A percentile compares a stretch with the other conserved stretches of the same genome.
phyloP scores from a whole-genome alignment of 2,797 vertebrate species.

The Austrolebias charrua region DNA sequence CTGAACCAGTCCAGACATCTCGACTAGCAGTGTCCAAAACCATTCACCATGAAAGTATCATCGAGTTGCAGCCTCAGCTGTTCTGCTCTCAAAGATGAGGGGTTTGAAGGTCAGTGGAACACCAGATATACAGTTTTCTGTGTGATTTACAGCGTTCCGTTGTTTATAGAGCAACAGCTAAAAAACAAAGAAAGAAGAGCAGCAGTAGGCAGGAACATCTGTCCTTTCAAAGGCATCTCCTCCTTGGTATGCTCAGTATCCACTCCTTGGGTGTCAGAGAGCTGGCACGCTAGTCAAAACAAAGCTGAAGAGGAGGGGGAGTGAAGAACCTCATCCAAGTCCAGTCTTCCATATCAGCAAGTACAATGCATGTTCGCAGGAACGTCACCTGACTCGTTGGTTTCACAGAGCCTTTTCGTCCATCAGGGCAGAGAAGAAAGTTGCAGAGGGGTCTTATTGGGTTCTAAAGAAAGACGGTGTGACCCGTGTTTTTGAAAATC shows the following conservation, averaged over 20 bases:
- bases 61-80: slow-evolving; percentile 23
- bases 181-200: slow-evolving; percentile 69
- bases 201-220: slow-evolving; percentile 73
- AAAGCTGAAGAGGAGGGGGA: slow-evolving; percentile 47
- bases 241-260: slow-evolving; percentile 80
- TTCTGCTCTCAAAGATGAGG: slow-evolving; percentile 47
- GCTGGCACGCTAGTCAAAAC: slow-evolving; percentile 83
- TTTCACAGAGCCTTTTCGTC: slow-evolving; percentile 56
- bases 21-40: slow-evolving; percentile 56
- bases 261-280: slow-evolving; percentile 79
- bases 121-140: slow-evolving; percentile 64
- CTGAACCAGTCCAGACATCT: slow-evolving; percentile 55
- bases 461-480: no score
- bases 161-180: slow-evolving; percentile 80
- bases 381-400: slow-evolving; percentile 60
- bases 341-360: slow-evolving; percentile 48
- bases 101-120: slow-evolving; percentile 57
- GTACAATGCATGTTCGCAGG: slow-evolving; percentile 32
- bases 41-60: slow-evolving; percentile 59
- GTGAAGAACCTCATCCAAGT: slow-evolving; percentile 43
- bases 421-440: not conserved
- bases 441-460: no score
- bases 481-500: no score
- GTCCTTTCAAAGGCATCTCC: slow-evolving; percentile 76
- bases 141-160: slow-evolving; percentile 52